These are phyloP conservation scores for Eilema depressum DNA, from an alignment of 2,888 invertebrate genomes.

Conservation along the genomic window DNA sequence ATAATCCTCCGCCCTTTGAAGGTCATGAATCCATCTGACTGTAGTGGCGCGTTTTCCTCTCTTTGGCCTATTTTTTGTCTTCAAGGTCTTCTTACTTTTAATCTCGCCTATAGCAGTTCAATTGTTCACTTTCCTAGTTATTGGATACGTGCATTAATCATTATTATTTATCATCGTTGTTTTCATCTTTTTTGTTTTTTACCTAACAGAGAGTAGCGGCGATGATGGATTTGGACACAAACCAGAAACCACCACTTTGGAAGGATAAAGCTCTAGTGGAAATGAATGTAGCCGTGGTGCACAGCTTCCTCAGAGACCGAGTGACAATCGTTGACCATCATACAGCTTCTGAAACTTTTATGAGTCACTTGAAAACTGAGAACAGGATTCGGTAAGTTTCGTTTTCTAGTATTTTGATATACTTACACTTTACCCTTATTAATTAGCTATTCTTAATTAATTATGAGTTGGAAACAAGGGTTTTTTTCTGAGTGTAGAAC, in stretches of 20 bases:
- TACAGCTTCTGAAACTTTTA: constrained; percentile 97
- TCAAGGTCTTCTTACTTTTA: too few relatives aligned
- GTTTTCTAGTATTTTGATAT: background rate
- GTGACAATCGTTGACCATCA: constrained; percentile 98
- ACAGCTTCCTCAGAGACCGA: constrained; percentile 94
- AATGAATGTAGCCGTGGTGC: constrained; percentile 95
- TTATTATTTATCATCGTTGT: too few relatives aligned
- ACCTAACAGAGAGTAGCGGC: constrained; percentile 88
- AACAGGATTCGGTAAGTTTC: constrained; percentile 89
- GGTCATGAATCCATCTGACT: background rate
- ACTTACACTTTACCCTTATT: background rate
- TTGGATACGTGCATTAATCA: background rate
- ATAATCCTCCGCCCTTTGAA: too few relatives aligned
- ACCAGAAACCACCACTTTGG: constrained; percentile 95
- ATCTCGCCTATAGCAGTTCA: too few relatives aligned
- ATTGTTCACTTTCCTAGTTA: background rate
- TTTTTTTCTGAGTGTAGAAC: too few relatives aligned
- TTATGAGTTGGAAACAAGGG: too few relatives aligned
- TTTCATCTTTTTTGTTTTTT: too few relatives aligned
- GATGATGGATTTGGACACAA: constrained; percentile 95
- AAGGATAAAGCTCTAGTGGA: constrained; percentile 97
- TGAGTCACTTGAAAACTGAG: constrained; percentile 97
- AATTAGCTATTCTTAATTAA: too few relatives aligned
- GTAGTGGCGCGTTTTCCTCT: background rate
- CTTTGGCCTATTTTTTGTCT: background rate